These are phyloP conservation scores for Percopsis omiscomaycus DNA, from an alignment of 2,797 vertebrate genomes.

Conservation along the genomic window DNA sequence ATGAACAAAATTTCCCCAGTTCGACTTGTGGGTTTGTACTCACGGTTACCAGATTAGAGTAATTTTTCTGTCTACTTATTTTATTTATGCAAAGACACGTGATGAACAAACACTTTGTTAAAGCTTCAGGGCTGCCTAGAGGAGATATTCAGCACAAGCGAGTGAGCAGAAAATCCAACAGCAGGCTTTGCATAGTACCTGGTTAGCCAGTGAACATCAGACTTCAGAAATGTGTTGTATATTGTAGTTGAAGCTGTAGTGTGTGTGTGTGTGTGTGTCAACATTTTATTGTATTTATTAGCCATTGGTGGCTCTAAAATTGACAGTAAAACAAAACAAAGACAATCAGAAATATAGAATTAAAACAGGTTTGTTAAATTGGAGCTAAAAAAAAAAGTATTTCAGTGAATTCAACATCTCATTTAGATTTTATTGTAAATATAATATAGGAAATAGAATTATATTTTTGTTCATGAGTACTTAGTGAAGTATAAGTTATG, in stretches of 20 bases:
- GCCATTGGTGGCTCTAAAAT: constrained; percentile 93
- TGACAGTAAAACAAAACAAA: constrained; percentile 81
- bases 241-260: constrained; percentile 86
- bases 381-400: constrained; percentile 82
- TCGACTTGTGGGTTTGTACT: constrained; percentile 91
- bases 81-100: constrained; percentile 98
- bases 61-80: constrained; percentile 92
- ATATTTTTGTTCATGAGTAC: constrained; percentile 95
- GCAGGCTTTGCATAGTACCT: constrained; percentile 76
- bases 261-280: constrained; percentile 78
- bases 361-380: constrained; percentile 71
- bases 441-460: constrained; percentile 97
- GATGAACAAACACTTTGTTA: constrained; percentile 96
- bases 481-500: constrained; percentile 96
- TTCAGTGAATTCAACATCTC: constrained; percentile 87
- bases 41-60: constrained; percentile 93
- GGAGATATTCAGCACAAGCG: constrained; percentile 77
- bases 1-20: constrained; percentile 92
- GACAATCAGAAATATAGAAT: constrained; percentile 86
- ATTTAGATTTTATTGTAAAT: constrained; percentile 95
- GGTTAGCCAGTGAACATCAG: constrained; percentile 81
- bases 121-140: constrained; percentile 89
- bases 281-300: constrained; percentile 93
- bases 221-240: constrained; percentile 78
- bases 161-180: constrained; percentile 79